Evolutionary conservation across 92 coral and sea anemone genomes (phyloP), one percentile per base, ranked within the genome.

Genomic region (Zoanthus sociatus): DNA sequence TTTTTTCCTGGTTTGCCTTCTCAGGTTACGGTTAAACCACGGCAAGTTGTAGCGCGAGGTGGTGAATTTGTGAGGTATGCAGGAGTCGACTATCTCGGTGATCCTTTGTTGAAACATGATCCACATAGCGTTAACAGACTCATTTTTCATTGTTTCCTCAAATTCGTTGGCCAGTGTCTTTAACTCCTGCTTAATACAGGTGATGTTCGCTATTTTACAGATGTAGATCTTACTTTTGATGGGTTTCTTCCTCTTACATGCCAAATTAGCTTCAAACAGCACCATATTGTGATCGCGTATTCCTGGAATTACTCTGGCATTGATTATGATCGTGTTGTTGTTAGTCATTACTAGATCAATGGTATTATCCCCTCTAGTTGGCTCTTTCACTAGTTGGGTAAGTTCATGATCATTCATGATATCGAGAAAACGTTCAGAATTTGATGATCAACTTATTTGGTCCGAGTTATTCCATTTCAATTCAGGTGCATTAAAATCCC

Each of bases 201-300:
- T 60, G 12, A 31, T 32, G 66, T 89, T 69, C 13, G 79, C 88
- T 51, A 60, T 83, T 77, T 88, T 79, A 77, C 69, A 83, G 10
- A 87, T 69, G 17, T 82, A 87, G 31, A 92, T 73, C 46, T 89
- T 92, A 31, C 91, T 84, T 76, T 26, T 26, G 26, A 26, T 26
- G 26, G 26, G 26, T 26, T 26, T 73, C 86, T 86, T 86, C 94
- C 30, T 86, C 17, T 53, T 53, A 53, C 92, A 86, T 42, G 92
- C 60, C 37, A 56, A 20, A 10, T 83, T 87, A 15, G 77, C 56
- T 21, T 46, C 42, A 51, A 91, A 88, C 26, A 88, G 83, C 7
- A 88, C 90, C 71, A 91, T 84, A 45, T 78, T 89, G 77, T 79
- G n/a, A n/a, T n/a, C n/a, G n/a, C n/a, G n/a, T n/a, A n/a, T n/a